Evolutionary conservation across 2,113 vertebrate species (phyloP).

Genomic region (Tetrao urogallus): DNA sequence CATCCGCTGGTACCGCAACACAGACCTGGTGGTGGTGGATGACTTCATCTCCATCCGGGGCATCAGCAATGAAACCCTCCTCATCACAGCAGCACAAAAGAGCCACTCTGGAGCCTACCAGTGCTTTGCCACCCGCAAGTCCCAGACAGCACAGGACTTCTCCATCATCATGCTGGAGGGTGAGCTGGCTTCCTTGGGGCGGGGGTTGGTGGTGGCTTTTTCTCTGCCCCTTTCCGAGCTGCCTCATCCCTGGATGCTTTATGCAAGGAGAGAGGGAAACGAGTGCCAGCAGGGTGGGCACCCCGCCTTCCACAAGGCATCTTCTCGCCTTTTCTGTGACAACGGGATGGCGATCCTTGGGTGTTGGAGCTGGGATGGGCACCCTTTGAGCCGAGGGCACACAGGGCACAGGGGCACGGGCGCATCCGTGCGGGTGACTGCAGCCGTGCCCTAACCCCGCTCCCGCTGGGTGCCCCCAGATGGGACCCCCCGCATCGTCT

Average conservation of each 20-base stretch:
- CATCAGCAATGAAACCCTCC: conserved; percentile 94
- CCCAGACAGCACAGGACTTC: conserved; percentile 95
- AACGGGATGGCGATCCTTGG: accelerated
- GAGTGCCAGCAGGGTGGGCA: accelerated
- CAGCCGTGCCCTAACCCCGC: neutral
- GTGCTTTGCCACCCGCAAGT: conserved; percentile 94
- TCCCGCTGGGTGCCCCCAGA: conserved; percentile 78
- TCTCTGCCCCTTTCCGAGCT: neutral
- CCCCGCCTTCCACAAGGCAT: accelerated
- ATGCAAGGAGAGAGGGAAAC: neutral
- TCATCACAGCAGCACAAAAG: conserved; percentile 95
- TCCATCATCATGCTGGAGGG: conserved; percentile 95
- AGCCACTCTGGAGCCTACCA: conserved; percentile 97
- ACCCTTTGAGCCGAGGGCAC: neutral
- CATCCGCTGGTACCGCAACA: conserved; percentile 97
- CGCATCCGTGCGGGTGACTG: neutral
- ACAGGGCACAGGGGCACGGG: neutral
- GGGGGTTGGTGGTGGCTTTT: neutral
- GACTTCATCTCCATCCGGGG: conserved; percentile 97
- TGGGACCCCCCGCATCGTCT: conserved; percentile 94
- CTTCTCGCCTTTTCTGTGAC: no score
- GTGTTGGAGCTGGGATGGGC: neutral
- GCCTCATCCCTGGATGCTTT: neutral
- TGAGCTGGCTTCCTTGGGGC: conserved; percentile 46
- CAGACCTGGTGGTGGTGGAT: conserved; percentile 87